Evolutionary conservation across 2,113 vertebrate genomes (phyloP).

Genomic region (Gambusia affinis): DNA sequence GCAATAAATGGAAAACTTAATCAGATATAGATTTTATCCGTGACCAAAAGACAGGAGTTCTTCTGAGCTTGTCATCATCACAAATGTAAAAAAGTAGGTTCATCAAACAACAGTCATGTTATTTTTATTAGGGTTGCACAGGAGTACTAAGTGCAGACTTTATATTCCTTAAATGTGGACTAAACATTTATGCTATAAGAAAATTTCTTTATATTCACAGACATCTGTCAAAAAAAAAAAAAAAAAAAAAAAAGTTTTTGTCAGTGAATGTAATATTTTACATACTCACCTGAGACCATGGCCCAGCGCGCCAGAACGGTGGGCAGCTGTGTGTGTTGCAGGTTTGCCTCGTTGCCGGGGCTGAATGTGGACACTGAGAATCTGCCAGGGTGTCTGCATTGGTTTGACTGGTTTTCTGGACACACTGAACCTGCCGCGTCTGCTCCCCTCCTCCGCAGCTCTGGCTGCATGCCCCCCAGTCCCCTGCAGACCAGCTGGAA

Average conservation of each 20-base stretch:
- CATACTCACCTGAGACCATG: constrained; percentile 86
- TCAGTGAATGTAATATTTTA: background rate
- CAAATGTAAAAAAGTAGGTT: no score
- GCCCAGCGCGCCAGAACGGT: constrained; percentile 80
- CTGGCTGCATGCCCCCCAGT: constrained; percentile 85
- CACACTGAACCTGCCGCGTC: constrained; percentile 80
- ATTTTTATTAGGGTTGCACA: background rate
- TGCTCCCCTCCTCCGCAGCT: constrained; percentile 85
- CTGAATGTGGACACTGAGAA: constrained; percentile 72
- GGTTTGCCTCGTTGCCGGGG: constrained; percentile 70
- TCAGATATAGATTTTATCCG: no score
- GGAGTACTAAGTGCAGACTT: constrained; percentile 5
- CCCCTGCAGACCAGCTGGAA: constrained; percentile 86
- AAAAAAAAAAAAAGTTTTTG: no score
- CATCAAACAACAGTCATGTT: no score
- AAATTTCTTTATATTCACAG: background rate
- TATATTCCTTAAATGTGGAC: constrained; percentile 14
- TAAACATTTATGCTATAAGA: background rate
- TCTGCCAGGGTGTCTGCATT: constrained; percentile 63
- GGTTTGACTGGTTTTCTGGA: constrained; percentile 68
- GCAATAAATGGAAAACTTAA: background rate
- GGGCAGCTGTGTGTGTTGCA: constrained; percentile 85
- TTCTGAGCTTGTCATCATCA: no score
- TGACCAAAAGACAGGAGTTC: no score
- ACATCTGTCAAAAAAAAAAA: background rate